A percentile compares a stretch with the other conserved stretches of the same genome.
phyloP scores from a whole-genome alignment of 2,888 invertebrate genomes.

The Dasysyrphus albostriatus region DNA sequence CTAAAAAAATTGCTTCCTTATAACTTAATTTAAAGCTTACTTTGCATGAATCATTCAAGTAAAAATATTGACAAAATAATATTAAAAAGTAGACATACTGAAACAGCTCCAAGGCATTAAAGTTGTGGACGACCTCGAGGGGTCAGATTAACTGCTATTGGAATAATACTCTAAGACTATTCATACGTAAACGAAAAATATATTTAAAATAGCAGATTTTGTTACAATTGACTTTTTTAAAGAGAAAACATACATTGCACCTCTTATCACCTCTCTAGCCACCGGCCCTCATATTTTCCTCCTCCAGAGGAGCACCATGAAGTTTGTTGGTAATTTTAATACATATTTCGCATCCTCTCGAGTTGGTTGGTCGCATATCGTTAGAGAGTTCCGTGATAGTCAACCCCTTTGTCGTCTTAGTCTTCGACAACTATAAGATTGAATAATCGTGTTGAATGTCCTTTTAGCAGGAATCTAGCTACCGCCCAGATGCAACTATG shows the following conservation, averaged over 20 bases:
- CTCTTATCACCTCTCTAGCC: background rate
- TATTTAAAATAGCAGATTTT: too few species aligned
- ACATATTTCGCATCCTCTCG: background rate
- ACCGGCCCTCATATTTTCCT: background rate
- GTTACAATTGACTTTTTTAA: too few species aligned
- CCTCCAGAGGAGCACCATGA: constrained; percentile 16
- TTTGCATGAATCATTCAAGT: too few species aligned
- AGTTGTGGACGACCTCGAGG: too few species aligned
- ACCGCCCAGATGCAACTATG: constrained; percentile 66
- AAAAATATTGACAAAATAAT: too few species aligned
- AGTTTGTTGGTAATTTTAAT: constrained; percentile 39
- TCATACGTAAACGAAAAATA: too few species aligned
- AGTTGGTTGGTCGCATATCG: constrained; percentile 30
- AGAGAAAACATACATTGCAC: background rate
- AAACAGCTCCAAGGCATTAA: too few species aligned
- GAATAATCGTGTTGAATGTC: constrained; percentile 73
- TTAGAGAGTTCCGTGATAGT: constrained; percentile 36
- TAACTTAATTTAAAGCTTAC: too few species aligned
- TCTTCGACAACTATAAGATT: constrained; percentile 33
- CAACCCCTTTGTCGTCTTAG: constrained; percentile 1
- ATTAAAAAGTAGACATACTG: too few species aligned
- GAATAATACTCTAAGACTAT: too few species aligned
- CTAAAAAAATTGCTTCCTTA: too few species aligned
- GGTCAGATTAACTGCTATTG: too few species aligned
- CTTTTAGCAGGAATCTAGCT: constrained; percentile 59